Conservation (phyloP, 1,140 invertebrate genomes). For the Nymphalis io region DNA sequence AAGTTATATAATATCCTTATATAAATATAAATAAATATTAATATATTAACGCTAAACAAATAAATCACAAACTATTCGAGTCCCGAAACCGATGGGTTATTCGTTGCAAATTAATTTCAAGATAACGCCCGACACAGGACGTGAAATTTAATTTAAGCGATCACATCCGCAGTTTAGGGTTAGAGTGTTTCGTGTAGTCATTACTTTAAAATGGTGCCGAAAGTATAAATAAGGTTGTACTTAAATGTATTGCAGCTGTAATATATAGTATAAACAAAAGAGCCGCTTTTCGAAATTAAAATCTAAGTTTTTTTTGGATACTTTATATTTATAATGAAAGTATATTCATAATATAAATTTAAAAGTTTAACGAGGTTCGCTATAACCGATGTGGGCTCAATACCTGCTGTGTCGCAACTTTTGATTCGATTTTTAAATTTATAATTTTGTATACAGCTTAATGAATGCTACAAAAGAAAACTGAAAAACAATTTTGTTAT, state of each 20-base stretch:
- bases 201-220: conserved; percentile 25
- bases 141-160: conserved; percentile 63
- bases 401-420: neutral
- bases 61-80: conserved; percentile 60
- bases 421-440: conserved; percentile 1
- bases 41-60: conserved; percentile 15
- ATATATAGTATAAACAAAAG: neutral
- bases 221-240: neutral
- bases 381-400: no score
- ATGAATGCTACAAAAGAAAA: neutral
- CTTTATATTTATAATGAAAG: neutral
- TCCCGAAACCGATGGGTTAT: conserved; percentile 37
- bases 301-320: neutral
- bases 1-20: no score
- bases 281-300: neutral
- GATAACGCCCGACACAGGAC: conserved; percentile 55
- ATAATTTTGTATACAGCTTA: neutral
- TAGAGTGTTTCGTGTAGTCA: conserved; percentile 26
- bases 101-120: conserved; percentile 64
- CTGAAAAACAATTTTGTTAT: no score
- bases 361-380: no score
- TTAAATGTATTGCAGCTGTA: conserved; percentile 5
- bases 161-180: conserved; percentile 51
- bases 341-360: neutral
- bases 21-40: conserved; percentile 1